phyloP scores from a whole-genome alignment of 23 tunicate genomes.

The Styela plicata region DNA sequence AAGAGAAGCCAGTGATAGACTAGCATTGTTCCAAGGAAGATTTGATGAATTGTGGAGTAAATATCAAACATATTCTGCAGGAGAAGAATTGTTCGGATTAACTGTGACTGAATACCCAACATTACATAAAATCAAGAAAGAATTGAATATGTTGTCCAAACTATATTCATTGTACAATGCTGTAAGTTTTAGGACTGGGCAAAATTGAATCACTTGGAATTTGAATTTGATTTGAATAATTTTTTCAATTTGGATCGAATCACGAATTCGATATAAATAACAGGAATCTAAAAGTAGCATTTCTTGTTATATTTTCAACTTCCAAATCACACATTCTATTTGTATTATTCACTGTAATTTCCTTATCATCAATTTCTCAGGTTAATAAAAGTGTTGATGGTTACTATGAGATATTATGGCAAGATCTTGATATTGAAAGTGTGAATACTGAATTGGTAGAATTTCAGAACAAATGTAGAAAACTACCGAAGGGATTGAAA shows the following conservation, averaged over 20 bases:
- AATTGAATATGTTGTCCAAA: constrained; percentile 86
- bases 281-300: no score
- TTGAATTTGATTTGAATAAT: no score
- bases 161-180: constrained; percentile 86
- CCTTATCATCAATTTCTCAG: constrained; percentile 17
- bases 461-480: constrained; percentile 90
- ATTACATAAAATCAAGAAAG: constrained; percentile 79
- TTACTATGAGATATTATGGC: constrained; percentile 90
- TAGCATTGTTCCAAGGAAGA: constrained; percentile 75
- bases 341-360: not conserved
- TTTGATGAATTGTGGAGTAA: constrained; percentile 92
- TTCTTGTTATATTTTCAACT: not conserved
- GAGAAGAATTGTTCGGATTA: constrained; percentile 95
- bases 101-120: constrained; percentile 86
- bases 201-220: no score
- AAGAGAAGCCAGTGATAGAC: constrained; percentile 87
- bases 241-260: no score
- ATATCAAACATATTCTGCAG: constrained; percentile 77
- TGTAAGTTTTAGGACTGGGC: no score
- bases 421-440: constrained; percentile 82
- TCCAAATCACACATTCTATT: not conserved
- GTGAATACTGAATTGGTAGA: constrained; percentile 77
- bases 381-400: constrained; percentile 84
- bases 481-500: constrained; percentile 75
- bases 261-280: no score